These are phyloP conservation scores for Sorex maritimensis DNA, from an alignment of 2,797 vertebrate genomes.

Conservation along the genomic window DNA sequence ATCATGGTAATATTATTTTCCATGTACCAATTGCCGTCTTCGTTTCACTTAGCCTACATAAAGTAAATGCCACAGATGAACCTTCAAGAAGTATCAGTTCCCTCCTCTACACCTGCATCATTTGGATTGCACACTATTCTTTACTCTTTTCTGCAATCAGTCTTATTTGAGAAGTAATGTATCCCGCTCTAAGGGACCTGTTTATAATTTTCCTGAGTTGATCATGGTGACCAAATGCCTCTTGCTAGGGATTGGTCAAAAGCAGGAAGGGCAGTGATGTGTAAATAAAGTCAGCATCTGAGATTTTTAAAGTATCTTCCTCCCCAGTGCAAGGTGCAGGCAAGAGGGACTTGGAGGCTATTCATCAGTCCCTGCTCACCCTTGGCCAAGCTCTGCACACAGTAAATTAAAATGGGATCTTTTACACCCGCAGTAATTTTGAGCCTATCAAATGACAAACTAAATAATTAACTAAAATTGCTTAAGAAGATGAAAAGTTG, in stretches of 20 bases:
- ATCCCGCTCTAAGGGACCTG: not conserved
- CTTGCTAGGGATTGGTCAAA: not conserved
- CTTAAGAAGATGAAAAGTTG: not conserved
- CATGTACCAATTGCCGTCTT: constrained; percentile 14
- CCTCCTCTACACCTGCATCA: not conserved
- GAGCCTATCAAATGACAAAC: not conserved
- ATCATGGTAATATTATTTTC: not conserved
- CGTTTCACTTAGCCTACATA: not conserved
- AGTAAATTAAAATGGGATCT: not conserved
- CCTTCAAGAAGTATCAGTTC: not conserved
- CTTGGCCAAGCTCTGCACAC: not conserved
- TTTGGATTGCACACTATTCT: not conserved
- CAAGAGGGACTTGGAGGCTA: not conserved
- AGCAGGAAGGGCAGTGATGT: not conserved
- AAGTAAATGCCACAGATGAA: not conserved
- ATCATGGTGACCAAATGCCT: not conserved
- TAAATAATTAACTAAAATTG: not conserved
- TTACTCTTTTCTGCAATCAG: not conserved
- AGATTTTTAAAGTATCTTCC: not conserved
- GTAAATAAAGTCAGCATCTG: not conserved
- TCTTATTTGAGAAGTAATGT: not conserved
- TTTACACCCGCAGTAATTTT: not conserved
- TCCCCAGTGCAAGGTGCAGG: not conserved
- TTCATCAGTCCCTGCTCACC: not conserved
- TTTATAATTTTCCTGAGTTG: not conserved